Base-by-base conservation (phyloP, 2,113 vertebrate species). In the Anarrhichthys ocellatus region DNA sequence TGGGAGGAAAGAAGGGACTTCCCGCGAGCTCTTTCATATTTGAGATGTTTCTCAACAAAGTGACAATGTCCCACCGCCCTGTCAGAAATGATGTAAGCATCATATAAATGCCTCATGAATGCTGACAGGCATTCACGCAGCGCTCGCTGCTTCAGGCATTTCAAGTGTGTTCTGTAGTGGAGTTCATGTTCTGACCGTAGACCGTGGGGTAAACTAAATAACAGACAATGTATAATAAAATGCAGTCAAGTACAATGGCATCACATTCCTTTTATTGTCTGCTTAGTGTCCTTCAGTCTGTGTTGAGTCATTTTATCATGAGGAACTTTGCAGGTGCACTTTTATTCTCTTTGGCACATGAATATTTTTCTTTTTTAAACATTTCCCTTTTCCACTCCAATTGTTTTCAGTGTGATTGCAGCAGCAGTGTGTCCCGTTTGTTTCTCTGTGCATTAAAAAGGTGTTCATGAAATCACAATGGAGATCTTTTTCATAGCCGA, bases 41-140 rank as follows among this genome's bases (percentile, higher is more conserved):
- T 82, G 36, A 64, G 70, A 70, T 78, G 56, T 81, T 86, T 50
- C 64, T 71, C 66, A 87, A 66, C 82, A 78, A 85, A 74, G 46
- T 73, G 86, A 77, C 84, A 65, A 58, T 70, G 18, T 72, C 73
- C 76, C 71, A 77, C 66, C 2, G 69, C 70, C 87, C 68, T 87
- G 87, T 91, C 89, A 89, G 63, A 73, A 85, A 56, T 71, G 71
- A 90, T 89, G 78, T 75, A 82, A 83, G 78, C 64, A 52, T 88
- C 83, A 38, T 38, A 63, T 50, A 66, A 73, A 88, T 76, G 56
- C 46, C 48, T 78, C 78, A 80, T 78, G 61, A 81, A 85, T 91
- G 78, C 64, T 88, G 89, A 90, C 82, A 87, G 67, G 84, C 42
- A 50, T 78, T 85, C 75, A 78, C 80, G 81, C 67, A 64, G 54